Conservation (phyloP, 1,140 invertebrate species). For the Yoshiicerus persimilis region DNA sequence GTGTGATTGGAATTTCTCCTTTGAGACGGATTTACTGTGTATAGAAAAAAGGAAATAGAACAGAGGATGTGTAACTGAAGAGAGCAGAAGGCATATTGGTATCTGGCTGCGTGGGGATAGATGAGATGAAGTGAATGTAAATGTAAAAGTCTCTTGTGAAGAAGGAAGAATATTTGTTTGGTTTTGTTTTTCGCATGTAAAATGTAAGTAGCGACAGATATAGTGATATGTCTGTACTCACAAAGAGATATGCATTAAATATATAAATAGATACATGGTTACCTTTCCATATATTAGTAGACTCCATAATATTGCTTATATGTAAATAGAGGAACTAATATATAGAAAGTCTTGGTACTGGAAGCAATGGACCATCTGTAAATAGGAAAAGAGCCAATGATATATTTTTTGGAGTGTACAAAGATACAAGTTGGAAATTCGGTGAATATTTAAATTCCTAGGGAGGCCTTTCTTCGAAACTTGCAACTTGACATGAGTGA, state of each 20-base stretch:
- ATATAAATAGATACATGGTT: too few species aligned
- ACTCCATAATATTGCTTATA: too few species aligned
- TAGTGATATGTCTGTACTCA: neutral
- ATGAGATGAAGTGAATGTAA: slow-evolving; percentile 5
- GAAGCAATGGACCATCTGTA: slow-evolving; percentile 1
- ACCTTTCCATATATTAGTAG: too few species aligned
- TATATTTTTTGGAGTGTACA: slow-evolving; percentile 3
- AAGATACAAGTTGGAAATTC: neutral
- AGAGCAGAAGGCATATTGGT: neutral
- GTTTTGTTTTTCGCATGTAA: slow-evolving; percentile 11
- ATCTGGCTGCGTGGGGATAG: neutral
- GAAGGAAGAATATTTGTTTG: neutral
- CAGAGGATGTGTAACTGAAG: neutral
- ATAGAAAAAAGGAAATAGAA: neutral
- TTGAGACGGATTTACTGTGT: neutral
- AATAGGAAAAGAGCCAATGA: slow-evolving; percentile 8
- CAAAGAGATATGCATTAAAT: neutral
- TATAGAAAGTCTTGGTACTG: neutral
- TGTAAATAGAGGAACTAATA: too few species aligned
- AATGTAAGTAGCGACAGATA: neutral
- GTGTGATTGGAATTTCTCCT: slow-evolving; percentile 28
- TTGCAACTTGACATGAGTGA: slow-evolving; percentile 27
- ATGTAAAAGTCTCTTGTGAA: neutral
- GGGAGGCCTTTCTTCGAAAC: slow-evolving; percentile 2
- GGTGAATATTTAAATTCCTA: slow-evolving; percentile 25